A percentile compares a stretch with the other conserved stretches of the same genome.
Conservation (phyloP, 2,113 vertebrate genomes). For the Sciurus niger region DNA sequence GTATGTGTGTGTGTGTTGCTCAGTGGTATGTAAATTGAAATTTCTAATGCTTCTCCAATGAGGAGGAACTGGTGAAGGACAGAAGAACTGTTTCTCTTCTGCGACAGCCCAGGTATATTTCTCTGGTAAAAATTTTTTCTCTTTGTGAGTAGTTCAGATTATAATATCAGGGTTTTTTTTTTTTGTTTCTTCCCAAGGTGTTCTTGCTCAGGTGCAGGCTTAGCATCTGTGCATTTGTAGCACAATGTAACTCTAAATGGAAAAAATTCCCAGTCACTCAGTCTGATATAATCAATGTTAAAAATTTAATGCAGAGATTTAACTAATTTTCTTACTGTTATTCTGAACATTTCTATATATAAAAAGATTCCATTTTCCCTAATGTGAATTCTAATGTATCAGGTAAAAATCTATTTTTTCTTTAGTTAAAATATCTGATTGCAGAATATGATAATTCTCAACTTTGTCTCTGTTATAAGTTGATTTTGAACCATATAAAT, state of each 20-base stretch:
- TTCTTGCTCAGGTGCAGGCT: neutral
- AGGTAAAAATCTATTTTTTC: neutral
- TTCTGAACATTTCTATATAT: conserved; percentile 26
- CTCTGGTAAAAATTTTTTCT: neutral
- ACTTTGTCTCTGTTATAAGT: neutral
- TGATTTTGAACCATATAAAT: conserved; percentile 29
- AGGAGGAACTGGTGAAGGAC: neutral
- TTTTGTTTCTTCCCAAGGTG: neutral
- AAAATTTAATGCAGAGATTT: conserved; percentile 41
- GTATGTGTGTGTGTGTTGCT: neutral
- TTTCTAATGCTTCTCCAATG: neutral
- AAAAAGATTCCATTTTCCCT: neutral
- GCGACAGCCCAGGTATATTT: neutral
- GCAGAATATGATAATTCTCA: neutral
- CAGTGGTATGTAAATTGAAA: neutral
- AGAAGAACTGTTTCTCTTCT: neutral
- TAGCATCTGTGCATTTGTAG: neutral
- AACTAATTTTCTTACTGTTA: conserved; percentile 22
- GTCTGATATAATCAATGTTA: neutral
- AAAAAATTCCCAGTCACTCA: neutral
- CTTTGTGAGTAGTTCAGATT: neutral
- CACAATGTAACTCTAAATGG: neutral
- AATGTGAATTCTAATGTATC: neutral
- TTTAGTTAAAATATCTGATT: neutral
- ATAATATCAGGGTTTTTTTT: neutral